phyloP scores from a whole-genome alignment of 2,888 invertebrate genomes.

The Nephrocerus scutellatus region DNA sequence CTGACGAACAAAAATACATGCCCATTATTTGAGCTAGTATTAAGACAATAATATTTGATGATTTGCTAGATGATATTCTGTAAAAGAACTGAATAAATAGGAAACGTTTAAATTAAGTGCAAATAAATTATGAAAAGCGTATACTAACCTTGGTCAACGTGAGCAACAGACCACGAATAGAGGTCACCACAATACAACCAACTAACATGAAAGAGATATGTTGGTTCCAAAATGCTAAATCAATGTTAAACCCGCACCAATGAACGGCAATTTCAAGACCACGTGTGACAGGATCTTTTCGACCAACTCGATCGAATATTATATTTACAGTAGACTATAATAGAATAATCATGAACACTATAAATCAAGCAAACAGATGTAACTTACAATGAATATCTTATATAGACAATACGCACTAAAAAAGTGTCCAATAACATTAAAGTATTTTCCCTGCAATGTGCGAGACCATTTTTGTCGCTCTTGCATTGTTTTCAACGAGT shows the following conservation, averaged over 20 bases:
- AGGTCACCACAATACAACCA: constrained; percentile 96
- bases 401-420: constrained; percentile 97
- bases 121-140: not conserved
- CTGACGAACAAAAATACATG: constrained; percentile 99
- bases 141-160: constrained; percentile 86
- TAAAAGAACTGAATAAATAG: constrained; percentile 84
- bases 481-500: constrained; percentile 84
- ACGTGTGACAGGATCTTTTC: constrained; percentile 94
- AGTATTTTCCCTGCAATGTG: constrained; percentile 96
- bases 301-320: constrained; percentile 96
- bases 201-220: constrained; percentile 95
- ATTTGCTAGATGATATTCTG: constrained; percentile 97
- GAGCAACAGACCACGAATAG: constrained; percentile 88
- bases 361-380: not conserved
- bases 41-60: constrained; percentile 95
- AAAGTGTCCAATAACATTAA: constrained; percentile 96
- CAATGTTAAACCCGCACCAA: constrained; percentile 92
- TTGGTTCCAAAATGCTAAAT: constrained; percentile 98
- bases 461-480: constrained; percentile 91
- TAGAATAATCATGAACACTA: constrained; percentile 3
- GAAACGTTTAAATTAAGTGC: not conserved
- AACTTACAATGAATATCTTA: constrained; percentile 97
- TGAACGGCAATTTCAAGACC: constrained; percentile 95
- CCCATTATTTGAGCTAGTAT: constrained; percentile 98
- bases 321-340: constrained; percentile 95